Evolutionary conservation across 1,140 invertebrate species (phyloP).

Genomic region (Musca vetustissima): DNA sequence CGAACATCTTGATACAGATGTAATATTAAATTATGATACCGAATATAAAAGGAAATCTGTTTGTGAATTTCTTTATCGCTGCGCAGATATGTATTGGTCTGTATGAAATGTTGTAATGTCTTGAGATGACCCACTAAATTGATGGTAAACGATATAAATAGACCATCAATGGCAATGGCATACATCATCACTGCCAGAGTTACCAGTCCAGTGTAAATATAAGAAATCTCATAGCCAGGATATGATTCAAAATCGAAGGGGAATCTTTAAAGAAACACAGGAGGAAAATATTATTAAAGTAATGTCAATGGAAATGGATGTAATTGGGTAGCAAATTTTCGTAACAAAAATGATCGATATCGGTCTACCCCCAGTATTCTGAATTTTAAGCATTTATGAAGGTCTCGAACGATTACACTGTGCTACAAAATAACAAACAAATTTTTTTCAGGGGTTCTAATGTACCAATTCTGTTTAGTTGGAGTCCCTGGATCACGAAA

Average conservation of each 20-base stretch:
- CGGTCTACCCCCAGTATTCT: too few species aligned
- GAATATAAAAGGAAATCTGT: slow-evolving; percentile 20
- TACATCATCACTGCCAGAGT: slow-evolving; percentile 42
- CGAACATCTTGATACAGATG: slow-evolving; percentile 34
- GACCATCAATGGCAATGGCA: slow-evolving; percentile 43
- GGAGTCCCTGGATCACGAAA: too few species aligned
- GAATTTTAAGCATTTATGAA: too few species aligned
- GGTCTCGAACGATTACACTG: too few species aligned
- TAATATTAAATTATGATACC: slow-evolving; percentile 40
- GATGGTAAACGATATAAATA: slow-evolving; percentile 47
- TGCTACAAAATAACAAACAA: too few species aligned
- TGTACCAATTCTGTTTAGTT: too few species aligned
- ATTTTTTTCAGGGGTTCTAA: too few species aligned
- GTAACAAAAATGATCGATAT: too few species aligned
- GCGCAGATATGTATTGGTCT: slow-evolving; percentile 24
- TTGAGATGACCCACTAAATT: slow-evolving; percentile 48
- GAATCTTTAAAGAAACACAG: slow-evolving; percentile 33
- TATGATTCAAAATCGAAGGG: slow-evolving; percentile 38
- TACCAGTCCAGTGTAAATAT: slow-evolving; percentile 38
- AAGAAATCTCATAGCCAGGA: slow-evolving; percentile 42
- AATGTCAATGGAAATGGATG: too few species aligned
- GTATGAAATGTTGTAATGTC: slow-evolving; percentile 38
- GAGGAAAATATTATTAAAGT: too few species aligned
- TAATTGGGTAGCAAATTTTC: too few species aligned
- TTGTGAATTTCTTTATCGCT: slow-evolving; percentile 12